A percentile compares a stretch with the other conserved stretches of the same genome.
These are phyloP conservation scores for Fulica atra DNA, from an alignment of 2,113 vertebrate species.

Conservation along the genomic window DNA sequence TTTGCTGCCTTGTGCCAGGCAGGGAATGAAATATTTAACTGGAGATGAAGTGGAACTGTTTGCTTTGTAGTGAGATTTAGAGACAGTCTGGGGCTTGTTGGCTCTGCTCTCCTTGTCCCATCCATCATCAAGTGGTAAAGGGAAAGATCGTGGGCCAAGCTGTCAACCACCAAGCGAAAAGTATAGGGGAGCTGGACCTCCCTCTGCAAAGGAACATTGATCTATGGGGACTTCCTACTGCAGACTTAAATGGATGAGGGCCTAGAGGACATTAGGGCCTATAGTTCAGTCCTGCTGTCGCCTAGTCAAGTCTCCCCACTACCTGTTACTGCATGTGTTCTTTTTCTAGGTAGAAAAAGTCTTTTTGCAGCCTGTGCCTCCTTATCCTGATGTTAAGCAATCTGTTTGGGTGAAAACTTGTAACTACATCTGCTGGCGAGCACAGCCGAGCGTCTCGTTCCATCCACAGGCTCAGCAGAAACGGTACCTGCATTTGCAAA, in stretches of 20 bases:
- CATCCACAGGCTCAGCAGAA: neutral
- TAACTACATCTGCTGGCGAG: neutral
- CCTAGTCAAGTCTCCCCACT: neutral
- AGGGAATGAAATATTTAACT: neutral
- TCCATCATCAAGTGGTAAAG: neutral
- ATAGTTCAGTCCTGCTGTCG: neutral
- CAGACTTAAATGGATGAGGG: neutral
- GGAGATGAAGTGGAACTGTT: neutral
- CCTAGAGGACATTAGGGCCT: neutral
- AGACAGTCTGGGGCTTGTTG: neutral
- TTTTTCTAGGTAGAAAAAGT: neutral
- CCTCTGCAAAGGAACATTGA: neutral
- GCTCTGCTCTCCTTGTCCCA: neutral
- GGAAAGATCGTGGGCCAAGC: neutral
- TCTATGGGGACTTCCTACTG: neutral
- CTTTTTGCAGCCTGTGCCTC: neutral
- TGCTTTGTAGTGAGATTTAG: neutral
- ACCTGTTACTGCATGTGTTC: neutral
- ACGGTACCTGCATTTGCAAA: neutral
- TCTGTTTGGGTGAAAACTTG: neutral
- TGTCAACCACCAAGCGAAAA: neutral
- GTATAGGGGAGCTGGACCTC: neutral
- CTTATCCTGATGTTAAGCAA: neutral
- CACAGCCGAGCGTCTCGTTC: neutral
- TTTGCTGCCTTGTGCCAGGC: neutral